phyloP scores from a whole-genome alignment of 2,888 invertebrate genomes.

The Drosophila fungiperda region DNA sequence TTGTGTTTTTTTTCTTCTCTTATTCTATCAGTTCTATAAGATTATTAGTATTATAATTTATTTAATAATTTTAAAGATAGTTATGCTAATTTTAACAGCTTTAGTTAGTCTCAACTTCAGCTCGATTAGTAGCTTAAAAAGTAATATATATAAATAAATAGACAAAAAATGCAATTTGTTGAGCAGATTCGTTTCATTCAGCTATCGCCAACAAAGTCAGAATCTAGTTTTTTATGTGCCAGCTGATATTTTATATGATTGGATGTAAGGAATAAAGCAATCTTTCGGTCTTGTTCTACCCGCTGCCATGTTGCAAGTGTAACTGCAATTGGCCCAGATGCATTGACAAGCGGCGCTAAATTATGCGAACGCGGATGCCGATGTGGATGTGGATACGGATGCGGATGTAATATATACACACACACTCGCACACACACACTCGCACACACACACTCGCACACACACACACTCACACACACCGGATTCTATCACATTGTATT shows the following conservation, averaged over 20 bases:
- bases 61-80: background rate
- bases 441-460: background rate
- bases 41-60: too few species aligned
- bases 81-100: background rate
- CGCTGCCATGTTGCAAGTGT: background rate
- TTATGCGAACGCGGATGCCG: conserved; percentile 26
- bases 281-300: conserved; percentile 29
- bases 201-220: background rate
- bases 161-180: background rate
- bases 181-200: background rate
- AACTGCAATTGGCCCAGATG: conserved; percentile 55
- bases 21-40: too few species aligned
- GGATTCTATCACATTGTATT: conserved; percentile 35
- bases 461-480: background rate
- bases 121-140: background rate
- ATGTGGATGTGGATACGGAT: conserved; percentile 1
- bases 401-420: conserved; percentile 3
- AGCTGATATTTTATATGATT: conserved; percentile 55
- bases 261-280: conserved; percentile 46
- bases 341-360: conserved; percentile 57
- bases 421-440: conserved; percentile 10
- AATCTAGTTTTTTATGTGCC: conserved; percentile 15
- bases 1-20: too few species aligned
- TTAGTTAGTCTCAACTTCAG: too few species aligned
- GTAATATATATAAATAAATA: conserved; percentile 10